A percentile compares a stretch with the other conserved stretches of the same genome.
Conservation (phyloP, 2,113 vertebrate species). For the Stomatorhinus ivindoensis region DNA sequence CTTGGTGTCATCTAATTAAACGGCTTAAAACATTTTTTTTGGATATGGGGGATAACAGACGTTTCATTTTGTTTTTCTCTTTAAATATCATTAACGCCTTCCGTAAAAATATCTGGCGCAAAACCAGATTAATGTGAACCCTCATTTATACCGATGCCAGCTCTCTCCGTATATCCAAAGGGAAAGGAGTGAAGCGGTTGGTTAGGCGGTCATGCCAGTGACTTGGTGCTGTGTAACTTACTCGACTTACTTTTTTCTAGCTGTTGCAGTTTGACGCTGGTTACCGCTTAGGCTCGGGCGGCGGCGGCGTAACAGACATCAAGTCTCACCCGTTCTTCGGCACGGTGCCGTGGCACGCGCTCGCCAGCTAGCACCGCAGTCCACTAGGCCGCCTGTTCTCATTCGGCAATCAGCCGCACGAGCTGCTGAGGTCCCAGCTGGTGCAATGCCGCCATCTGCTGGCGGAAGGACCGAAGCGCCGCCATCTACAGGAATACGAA, state of each 20-base stretch:
- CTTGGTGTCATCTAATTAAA: not conserved
- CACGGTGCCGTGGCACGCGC: conserved; percentile 70
- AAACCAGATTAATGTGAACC: not conserved
- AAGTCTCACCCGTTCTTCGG: conserved; percentile 91
- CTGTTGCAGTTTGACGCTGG: conserved; percentile 79
- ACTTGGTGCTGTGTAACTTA: not conserved
- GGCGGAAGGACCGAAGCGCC: conserved; percentile 8
- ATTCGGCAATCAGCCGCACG: not conserved
- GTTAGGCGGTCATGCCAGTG: not conserved
- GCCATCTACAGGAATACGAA: not conserved
- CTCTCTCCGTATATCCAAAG: not conserved
- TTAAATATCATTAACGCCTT: not conserved
- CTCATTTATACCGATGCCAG: not conserved
- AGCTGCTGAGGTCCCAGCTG: not conserved
- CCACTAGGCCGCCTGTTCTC: not conserved
- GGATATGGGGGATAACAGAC: not conserved
- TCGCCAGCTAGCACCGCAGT: conserved; percentile 57
- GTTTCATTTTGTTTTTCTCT: not conserved
- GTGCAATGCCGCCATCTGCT: not conserved
- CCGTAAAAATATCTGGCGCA: not conserved
- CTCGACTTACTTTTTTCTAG: conserved; percentile 48
- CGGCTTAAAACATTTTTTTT: not conserved
- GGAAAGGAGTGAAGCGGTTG: not conserved
- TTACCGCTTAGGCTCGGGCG: conserved; percentile 72
- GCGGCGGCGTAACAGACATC: conserved; percentile 72